Base-by-base conservation (phyloP, 1,140 invertebrate genomes). In the Drosophila sp. region DNA sequence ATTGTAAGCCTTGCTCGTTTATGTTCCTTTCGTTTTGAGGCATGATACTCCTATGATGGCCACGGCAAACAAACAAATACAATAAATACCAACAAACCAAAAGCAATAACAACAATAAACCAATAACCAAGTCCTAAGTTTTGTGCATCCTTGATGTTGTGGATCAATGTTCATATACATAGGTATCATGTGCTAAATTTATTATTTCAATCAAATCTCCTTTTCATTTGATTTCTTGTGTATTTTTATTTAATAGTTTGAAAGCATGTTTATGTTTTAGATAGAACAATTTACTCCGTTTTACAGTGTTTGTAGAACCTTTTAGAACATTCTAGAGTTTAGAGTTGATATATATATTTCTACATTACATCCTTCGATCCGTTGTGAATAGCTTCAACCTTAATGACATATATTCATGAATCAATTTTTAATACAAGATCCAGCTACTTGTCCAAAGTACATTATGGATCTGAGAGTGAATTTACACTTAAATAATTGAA, bases 131-230 rank as follows among this genome's bases (percentile, higher is more conserved):
- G 29, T 47, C 47, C 68, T 54, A 74, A 67, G 62, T 66, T 81
- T 80, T 81, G 78, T 84, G 83, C 79, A 91, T 86, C 85, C 86
- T 91, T 81, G 90, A 86, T 91, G 90, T 91, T 91, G 90, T 91
- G 90, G 87, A 91, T 90, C 87, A 83, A 75, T 91, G 90, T 91
- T 82, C 57, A 65, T 65, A 55, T 54, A 70, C 32, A 58, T 87
- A 90, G 85, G 85, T 90, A 81, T 82, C 76, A 81, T 69, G 29
- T 60, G 66, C 78, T 63, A 54, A 58, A 57, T 60, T 44, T 79
- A 76, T 50, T 69, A 8, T 27, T 61, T 66, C 58, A 11, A 4
- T 70, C 10, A 54, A 1, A 0, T 11, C 10, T 58, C 44, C 66
- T 60, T 6, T 23, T 47, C 8, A 8, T 7, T 50, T 67, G n/a